Evolutionary conservation across 1,140 invertebrate species (phyloP).

Genomic region (Papilio polytes): DNA sequence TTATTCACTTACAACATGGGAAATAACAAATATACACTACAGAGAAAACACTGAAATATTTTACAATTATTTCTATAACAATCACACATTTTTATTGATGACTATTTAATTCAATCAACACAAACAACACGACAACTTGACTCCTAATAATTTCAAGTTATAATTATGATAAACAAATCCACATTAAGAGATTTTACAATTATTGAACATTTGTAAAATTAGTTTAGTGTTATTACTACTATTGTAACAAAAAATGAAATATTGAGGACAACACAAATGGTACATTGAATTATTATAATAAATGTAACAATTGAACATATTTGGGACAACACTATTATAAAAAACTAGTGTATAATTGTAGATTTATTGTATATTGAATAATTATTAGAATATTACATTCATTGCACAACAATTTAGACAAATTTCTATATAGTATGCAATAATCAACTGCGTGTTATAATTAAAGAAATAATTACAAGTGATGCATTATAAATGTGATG

Average conservation of each 20-base stretch:
- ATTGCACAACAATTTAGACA: neutral
- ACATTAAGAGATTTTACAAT: neutral
- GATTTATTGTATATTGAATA: too few relatives aligned
- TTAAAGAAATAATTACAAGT: neutral
- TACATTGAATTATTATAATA: too few relatives aligned
- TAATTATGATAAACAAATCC: neutral
- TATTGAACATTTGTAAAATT: neutral
- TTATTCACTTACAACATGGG: neutral
- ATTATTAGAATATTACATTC: neutral
- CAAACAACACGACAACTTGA: neutral
- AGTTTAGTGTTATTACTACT: neutral
- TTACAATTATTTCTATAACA: slow-evolving; percentile 27
- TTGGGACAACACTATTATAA: too few relatives aligned
- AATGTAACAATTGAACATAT: too few relatives aligned
- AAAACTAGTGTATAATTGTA: too few relatives aligned
- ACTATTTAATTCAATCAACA: neutral
- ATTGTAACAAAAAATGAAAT: neutral
- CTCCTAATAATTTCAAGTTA: neutral
- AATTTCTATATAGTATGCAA: neutral
- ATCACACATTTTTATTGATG: neutral
- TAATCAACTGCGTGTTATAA: neutral
- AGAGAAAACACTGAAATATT: neutral
- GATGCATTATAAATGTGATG: neutral
- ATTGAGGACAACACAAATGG: neutral
- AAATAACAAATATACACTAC: neutral